These are phyloP conservation scores for Hydropsyche tenuis DNA, from an alignment of 1,140 invertebrate genomes.

Conservation along the genomic window DNA sequence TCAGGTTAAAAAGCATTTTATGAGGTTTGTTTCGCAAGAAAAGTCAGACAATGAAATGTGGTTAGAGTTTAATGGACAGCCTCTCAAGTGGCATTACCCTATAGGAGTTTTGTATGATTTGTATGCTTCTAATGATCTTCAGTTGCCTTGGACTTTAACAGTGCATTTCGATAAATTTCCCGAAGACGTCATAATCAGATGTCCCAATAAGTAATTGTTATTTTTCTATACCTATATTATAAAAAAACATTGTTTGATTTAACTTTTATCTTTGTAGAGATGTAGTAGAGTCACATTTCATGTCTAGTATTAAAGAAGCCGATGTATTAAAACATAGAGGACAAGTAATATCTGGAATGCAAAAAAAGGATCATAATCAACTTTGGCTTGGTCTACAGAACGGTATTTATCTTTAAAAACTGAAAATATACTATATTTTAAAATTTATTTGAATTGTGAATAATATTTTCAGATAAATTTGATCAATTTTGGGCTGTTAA, in stretches of 20 bases:
- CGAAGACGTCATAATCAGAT: slow-evolving; percentile 78
- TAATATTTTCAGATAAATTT: slow-evolving; percentile 86
- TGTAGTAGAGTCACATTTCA: slow-evolving; percentile 90
- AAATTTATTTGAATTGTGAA: neutral
- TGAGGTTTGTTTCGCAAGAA: slow-evolving; percentile 80
- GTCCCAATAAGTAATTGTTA: slow-evolving; percentile 75
- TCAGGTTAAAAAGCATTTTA: slow-evolving; percentile 89
- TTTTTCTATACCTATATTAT: neutral
- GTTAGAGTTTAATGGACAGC: slow-evolving; percentile 92
- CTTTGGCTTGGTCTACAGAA: slow-evolving; percentile 94
- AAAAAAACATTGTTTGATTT: neutral
- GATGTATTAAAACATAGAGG: slow-evolving; percentile 95
- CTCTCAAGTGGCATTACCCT: slow-evolving; percentile 96
- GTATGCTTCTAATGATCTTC: slow-evolving; percentile 68
- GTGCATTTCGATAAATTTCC: slow-evolving; percentile 96
- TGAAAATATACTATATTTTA: neutral
- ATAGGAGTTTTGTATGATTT: slow-evolving; percentile 95
- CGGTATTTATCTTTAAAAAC: slow-evolving; percentile 68
- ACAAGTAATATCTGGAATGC: slow-evolving; percentile 92
- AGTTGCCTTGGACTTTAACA: slow-evolving; percentile 90
- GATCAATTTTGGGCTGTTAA: slow-evolving; percentile 99
- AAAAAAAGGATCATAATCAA: slow-evolving; percentile 97
- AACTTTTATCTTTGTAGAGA: slow-evolving; percentile 68
- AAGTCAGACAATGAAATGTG: slow-evolving; percentile 90
- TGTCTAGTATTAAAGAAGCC: slow-evolving; percentile 96